Evolutionary conservation across 2,797 vertebrate genomes (phyloP).

Genomic region (Cheirogaleus major): DNA sequence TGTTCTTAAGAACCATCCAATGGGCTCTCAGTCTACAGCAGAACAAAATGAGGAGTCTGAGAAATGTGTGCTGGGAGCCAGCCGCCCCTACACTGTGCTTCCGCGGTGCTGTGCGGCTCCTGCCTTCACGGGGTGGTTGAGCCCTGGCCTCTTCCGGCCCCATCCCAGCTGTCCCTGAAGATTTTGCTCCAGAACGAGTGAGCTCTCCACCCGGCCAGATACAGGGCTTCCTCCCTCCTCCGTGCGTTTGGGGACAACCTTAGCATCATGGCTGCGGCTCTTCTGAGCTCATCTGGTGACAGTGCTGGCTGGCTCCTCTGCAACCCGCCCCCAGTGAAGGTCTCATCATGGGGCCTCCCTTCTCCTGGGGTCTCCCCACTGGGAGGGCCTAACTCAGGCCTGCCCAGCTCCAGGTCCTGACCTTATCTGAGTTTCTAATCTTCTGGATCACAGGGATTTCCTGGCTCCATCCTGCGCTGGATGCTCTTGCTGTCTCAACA

Average conservation of each 20-base stretch:
- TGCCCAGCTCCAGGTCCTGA: neutral
- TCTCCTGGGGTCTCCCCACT: neutral
- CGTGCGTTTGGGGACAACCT: neutral
- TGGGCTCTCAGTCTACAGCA: neutral
- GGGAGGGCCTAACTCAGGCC: too few species aligned
- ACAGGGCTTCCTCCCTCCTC: neutral
- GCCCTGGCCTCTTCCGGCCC: neutral
- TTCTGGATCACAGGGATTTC: neutral
- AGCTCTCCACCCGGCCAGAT: neutral
- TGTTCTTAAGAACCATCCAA: neutral
- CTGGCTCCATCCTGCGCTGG: neutral
- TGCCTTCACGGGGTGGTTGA: fast-evolving
- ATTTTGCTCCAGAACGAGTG: neutral
- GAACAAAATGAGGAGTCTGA: neutral
- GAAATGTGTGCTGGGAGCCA: neutral
- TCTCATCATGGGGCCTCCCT: neutral
- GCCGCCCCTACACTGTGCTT: neutral
- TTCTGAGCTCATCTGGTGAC: neutral
- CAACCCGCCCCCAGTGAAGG: neutral
- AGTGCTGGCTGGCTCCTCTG: neutral
- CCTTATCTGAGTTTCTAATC: neutral
- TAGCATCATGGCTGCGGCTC: neutral
- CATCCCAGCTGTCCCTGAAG: neutral
- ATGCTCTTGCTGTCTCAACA: neutral
- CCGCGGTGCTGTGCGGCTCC: fast-evolving